These are phyloP conservation scores for Amphimedon queenslandica DNA, from an alignment of 37 sponge, comb jelly and placozoan genomes.

Conservation along the genomic window DNA sequence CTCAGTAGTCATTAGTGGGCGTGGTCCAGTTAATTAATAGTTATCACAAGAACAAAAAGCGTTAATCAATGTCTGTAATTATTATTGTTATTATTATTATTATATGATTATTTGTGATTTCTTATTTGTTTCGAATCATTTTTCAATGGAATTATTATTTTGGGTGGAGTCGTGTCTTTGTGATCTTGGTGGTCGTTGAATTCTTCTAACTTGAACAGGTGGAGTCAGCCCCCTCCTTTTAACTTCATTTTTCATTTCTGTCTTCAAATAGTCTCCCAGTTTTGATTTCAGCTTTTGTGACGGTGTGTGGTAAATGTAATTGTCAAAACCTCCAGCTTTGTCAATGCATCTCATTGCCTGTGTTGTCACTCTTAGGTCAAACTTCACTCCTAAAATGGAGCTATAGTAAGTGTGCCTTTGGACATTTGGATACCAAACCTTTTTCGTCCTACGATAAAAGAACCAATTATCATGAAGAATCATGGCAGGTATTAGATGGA, in stretches of 20 bases:
- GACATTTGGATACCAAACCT: constrained; percentile 72
- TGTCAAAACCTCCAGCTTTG: constrained; percentile 83
- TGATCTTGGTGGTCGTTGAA: constrained; percentile 15
- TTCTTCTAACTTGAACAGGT: constrained; percentile 1
- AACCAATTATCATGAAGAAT: neutral
- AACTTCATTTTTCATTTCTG: constrained; percentile 30
- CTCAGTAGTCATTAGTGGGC: too few species aligned
- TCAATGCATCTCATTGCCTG: constrained; percentile 78
- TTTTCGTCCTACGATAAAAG: constrained; percentile 43
- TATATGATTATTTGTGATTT: too few species aligned
- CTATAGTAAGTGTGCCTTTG: constrained; percentile 62
- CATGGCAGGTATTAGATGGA: neutral
- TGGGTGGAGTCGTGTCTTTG: too few species aligned
- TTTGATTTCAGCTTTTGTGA: constrained; percentile 62
- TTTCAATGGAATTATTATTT: too few species aligned
- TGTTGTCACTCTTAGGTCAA: constrained; percentile 52
- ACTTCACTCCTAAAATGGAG: constrained; percentile 34
- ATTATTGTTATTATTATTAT: too few species aligned
- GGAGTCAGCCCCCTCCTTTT: neutral
- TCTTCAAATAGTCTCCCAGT: constrained; percentile 58
- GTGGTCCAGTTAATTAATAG: too few species aligned
- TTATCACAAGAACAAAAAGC: too few species aligned
- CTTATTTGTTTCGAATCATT: too few species aligned
- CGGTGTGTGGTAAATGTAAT: constrained; percentile 78
- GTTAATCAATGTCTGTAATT: too few species aligned